Conservation (phyloP, 1,140 invertebrate genomes). For the Alviniconcha marisindica region DNA sequence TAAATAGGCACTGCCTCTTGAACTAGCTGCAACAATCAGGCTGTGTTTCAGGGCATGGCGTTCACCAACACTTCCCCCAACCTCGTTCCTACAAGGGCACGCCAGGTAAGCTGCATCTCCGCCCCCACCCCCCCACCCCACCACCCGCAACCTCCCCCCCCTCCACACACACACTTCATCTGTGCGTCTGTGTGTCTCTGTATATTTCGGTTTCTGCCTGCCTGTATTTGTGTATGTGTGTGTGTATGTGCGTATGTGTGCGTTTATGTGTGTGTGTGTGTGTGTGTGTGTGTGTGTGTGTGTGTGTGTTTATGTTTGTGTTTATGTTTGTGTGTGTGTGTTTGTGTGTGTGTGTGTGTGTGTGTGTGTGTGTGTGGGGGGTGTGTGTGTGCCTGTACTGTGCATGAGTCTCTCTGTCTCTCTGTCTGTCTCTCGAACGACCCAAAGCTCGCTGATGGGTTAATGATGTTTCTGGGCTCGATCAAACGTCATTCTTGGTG, state of each 20-base stretch:
- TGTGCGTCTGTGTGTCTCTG: background rate
- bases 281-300: background rate
- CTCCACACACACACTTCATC: background rate
- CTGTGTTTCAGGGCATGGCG: constrained; percentile 87
- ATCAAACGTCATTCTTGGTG: no score
- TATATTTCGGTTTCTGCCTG: background rate
- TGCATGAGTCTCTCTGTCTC: constrained; percentile 35
- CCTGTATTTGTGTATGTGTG: background rate
- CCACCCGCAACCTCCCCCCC: background rate
- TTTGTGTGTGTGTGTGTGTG: constrained; percentile 23
- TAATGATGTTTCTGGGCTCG: no score
- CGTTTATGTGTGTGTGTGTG: background rate
- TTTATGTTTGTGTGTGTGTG: constrained; percentile 14
- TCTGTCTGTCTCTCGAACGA: no score
- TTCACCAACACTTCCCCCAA: constrained; percentile 96
- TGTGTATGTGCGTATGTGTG: background rate
- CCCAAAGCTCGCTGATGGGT: no score
- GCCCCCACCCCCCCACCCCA: background rate
- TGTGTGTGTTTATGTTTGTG: constrained; percentile 15
- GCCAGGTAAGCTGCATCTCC: constrained; percentile 77
- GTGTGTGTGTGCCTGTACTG: constrained; percentile 3
- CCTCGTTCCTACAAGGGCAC: constrained; percentile 89
- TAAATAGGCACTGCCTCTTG: no score
- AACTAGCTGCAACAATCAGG: no score
- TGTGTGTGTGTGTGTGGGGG: background rate